Evolutionary conservation across 2,797 vertebrate genomes (phyloP).

Genomic region (Lagodon rhomboides): DNA sequence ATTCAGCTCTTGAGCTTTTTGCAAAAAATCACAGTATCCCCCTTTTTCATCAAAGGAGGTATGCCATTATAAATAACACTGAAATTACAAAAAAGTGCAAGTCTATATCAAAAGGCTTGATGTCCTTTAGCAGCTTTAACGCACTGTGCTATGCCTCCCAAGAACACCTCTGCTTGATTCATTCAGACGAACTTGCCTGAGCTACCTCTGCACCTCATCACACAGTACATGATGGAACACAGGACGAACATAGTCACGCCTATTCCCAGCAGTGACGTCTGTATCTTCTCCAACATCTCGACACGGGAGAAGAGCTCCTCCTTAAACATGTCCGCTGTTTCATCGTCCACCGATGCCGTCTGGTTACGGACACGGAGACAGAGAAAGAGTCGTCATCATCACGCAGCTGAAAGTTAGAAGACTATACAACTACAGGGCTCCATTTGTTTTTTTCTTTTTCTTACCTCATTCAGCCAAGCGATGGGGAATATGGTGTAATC

Average conservation of each 20-base stretch:
- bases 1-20: conserved; percentile 42
- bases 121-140: conserved; percentile 55
- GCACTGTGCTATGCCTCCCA: conserved; percentile 22
- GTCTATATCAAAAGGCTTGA: conserved; percentile 68
- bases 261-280: conserved; percentile 80
- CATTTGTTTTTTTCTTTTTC: conserved; percentile 45
- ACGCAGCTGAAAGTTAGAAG: background rate
- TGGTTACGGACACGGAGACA: conserved; percentile 68
- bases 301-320: conserved; percentile 82
- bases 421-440: background rate
- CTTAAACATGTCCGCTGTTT: conserved; percentile 90
- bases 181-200: conserved; percentile 11
- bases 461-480: conserved; percentile 96
- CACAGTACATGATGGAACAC: conserved; percentile 80
- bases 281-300: conserved; percentile 78
- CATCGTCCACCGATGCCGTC: conserved; percentile 90
- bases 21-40: conserved; percentile 75
- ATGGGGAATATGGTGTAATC: conserved; percentile 89
- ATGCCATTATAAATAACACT: conserved; percentile 68
- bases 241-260: conserved; percentile 83
- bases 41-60: conserved; percentile 52
- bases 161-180: background rate
- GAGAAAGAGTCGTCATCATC: background rate
- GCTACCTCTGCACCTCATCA: conserved; percentile 57
- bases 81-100: conserved; percentile 72